These are phyloP conservation scores for Philopedon plagiatum DNA, from an alignment of 2,888 invertebrate species.

Conservation along the genomic window DNA sequence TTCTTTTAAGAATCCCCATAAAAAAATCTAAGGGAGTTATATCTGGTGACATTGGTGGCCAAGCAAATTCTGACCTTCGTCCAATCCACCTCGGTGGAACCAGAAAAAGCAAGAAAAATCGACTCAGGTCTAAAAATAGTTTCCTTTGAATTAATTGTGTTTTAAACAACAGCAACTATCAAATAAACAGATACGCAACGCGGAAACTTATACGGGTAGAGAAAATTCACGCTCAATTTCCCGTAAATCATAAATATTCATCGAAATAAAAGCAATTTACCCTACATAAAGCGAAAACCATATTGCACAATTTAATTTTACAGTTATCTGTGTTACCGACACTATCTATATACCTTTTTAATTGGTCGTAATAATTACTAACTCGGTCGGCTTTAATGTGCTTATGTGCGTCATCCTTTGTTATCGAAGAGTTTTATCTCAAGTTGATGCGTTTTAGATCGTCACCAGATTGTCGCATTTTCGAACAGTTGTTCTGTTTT, in stretches of 20 bases:
- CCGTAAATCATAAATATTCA: conserved; percentile 51
- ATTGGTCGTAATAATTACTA: conserved; percentile 54
- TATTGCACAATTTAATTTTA: conserved; percentile 60
- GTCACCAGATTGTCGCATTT: conserved; percentile 56
- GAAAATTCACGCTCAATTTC: conserved; percentile 48
- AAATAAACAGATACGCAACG: conserved; percentile 18
- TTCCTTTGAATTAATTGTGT: not conserved
- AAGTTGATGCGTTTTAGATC: conserved; percentile 67
- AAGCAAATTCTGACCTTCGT: too few relatives aligned
- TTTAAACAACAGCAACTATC: not conserved
- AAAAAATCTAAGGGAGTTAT: too few relatives aligned
- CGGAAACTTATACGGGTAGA: conserved; percentile 46
- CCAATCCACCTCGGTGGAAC: too few relatives aligned
- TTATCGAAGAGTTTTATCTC: conserved; percentile 65
- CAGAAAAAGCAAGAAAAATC: too few relatives aligned
- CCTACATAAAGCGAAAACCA: conserved; percentile 48
- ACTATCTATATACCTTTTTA: conserved; percentile 55
- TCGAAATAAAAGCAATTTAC: conserved; percentile 38
- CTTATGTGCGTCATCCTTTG: conserved; percentile 56
- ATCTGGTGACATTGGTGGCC: too few relatives aligned
- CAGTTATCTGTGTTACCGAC: conserved; percentile 51
- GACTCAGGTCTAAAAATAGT: not conserved
- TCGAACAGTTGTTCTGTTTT: conserved; percentile 30
- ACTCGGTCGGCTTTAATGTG: conserved; percentile 51
- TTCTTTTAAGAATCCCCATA: too few relatives aligned